phyloP scores from a whole-genome alignment of 1,140 invertebrate genomes.

The Drosophila trapezifrons region DNA sequence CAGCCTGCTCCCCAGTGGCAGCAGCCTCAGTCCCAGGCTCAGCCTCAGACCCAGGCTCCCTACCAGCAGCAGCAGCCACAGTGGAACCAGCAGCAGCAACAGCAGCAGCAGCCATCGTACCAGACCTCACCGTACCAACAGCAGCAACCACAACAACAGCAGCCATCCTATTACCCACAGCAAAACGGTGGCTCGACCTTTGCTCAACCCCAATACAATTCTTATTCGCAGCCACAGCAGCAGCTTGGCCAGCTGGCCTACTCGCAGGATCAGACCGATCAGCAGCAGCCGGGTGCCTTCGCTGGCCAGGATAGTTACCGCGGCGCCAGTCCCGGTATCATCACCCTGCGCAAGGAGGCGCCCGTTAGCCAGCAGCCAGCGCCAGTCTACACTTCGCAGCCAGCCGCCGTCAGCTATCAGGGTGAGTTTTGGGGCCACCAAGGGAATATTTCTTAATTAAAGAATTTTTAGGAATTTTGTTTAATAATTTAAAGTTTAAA shows the following conservation, averaged over 20 bases:
- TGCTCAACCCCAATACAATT: constrained; percentile 82
- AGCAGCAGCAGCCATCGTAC: constrained; percentile 50
- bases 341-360: constrained; percentile 88
- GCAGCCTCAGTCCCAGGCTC: constrained; percentile 47
- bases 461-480: too few species aligned
- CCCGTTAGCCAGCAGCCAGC: constrained; percentile 89
- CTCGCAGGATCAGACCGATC: constrained; percentile 77
- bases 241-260: constrained; percentile 59
- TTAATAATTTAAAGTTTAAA: too few species aligned
- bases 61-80: constrained; percentile 59
- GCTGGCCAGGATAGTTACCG: constrained; percentile 64
- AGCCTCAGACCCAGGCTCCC: constrained; percentile 19
- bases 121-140: constrained; percentile 64
- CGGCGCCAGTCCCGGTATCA: constrained; percentile 85
- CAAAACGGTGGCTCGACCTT: constrained; percentile 71
- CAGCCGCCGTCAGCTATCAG: constrained; percentile 88
- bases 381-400: constrained; percentile 88
- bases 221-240: constrained; percentile 80
- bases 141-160: constrained; percentile 58
- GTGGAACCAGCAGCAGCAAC: constrained; percentile 64
- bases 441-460: neutral
- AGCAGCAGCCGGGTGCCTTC: constrained; percentile 46
- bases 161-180: constrained; percentile 61
- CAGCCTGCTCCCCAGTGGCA: constrained; percentile 63
- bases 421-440: constrained; percentile 82